Percentiles rank a stretch among this genome's conserved stretches.
These are phyloP conservation scores for Corythaixoides concolor DNA, from an alignment of 2,113 vertebrate genomes.

Conservation along the genomic window DNA sequence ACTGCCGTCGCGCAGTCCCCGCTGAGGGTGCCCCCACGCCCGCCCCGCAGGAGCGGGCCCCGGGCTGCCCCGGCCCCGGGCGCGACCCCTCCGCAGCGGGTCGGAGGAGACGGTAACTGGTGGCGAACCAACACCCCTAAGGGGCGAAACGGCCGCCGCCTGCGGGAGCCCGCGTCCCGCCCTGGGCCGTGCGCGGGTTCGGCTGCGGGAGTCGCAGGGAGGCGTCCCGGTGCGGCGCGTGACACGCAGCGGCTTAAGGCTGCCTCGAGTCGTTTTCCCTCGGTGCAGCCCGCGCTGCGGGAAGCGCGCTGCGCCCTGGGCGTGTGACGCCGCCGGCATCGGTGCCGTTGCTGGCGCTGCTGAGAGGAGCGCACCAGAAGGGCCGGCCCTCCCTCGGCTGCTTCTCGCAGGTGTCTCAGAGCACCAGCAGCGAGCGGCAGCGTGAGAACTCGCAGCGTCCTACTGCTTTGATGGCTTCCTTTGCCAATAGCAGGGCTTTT, in stretches of 20 bases:
- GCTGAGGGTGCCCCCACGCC: accelerated
- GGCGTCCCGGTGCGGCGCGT: too few relatives aligned
- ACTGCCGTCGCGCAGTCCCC: too few relatives aligned
- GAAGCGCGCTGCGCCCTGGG: background rate
- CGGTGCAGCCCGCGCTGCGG: accelerated
- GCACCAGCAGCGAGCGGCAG: background rate
- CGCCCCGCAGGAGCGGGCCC: background rate
- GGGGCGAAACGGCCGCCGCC: background rate
- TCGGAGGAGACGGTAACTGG: background rate
- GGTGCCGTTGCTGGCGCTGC: accelerated
- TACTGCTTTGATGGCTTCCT: background rate
- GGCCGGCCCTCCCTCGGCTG: background rate
- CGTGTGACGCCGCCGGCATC: accelerated
- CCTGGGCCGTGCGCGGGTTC: background rate
- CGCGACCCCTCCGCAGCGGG: background rate
- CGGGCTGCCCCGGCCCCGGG: background rate
- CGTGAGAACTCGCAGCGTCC: accelerated
- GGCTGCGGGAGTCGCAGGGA: background rate
- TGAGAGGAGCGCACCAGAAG: background rate
- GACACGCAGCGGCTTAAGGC: too few relatives aligned
- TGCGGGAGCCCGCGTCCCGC: accelerated
- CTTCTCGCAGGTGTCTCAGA: too few relatives aligned
- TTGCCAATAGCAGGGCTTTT: background rate
- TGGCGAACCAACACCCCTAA: accelerated
- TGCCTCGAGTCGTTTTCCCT: accelerated